A percentile compares a stretch with the other conserved stretches of the same genome.
Conservation (phyloP, 2,113 vertebrate genomes). For the Eptesicus fuscus region DNA sequence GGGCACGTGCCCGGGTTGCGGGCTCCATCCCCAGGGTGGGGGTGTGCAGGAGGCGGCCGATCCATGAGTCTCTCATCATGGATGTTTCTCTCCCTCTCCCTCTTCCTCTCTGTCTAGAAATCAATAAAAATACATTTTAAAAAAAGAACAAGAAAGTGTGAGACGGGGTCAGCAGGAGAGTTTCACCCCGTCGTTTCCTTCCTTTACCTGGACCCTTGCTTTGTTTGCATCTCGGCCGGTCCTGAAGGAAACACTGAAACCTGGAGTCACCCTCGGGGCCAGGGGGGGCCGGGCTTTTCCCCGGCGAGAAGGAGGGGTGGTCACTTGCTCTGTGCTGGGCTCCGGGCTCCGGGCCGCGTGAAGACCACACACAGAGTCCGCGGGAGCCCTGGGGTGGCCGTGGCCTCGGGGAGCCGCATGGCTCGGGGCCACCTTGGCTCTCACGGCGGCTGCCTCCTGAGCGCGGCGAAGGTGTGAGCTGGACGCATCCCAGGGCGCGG, state of each 20-base stretch:
- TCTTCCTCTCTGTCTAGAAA: no score
- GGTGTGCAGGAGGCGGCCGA: no score
- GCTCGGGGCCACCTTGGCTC: no score
- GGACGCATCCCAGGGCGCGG: neutral
- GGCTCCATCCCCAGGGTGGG: no score
- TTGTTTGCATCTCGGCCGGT: neutral
- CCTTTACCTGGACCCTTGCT: neutral
- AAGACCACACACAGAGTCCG: neutral
- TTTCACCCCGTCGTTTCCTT: neutral
- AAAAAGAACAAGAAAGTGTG: no score
- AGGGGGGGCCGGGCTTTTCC: neutral
- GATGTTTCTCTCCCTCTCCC: no score
- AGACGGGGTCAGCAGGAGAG: neutral
- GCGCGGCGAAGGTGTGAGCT: neutral
- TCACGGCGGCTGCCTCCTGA: no score
- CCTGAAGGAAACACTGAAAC: neutral
- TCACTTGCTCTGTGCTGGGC: neutral
- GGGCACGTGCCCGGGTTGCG: no score
- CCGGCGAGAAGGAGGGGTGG: neutral
- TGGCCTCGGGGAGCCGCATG: no score
- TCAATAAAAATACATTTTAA: no score
- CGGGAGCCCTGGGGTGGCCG: accelerated
- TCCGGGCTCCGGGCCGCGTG: accelerated
- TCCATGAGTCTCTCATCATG: no score
- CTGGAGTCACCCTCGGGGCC: neutral